Evolutionary conservation across 2,888 invertebrate species (phyloP).

Genomic region (Eustalomyia histrio): DNA sequence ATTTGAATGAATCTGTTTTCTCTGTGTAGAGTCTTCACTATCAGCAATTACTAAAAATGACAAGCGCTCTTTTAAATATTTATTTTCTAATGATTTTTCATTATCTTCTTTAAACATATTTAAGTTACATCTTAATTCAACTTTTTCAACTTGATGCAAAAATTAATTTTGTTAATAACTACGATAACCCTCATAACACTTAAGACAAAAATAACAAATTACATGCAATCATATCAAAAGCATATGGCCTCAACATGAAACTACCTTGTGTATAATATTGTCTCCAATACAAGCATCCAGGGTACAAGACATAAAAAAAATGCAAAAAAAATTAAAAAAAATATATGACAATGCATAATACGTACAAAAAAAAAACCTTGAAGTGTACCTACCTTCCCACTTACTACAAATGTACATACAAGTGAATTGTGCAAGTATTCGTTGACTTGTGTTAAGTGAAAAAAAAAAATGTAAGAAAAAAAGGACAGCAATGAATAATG

Average conservation of each 20-base stretch:
- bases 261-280: constrained; percentile 30
- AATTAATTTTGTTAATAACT: background rate
- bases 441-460: constrained; percentile 21
- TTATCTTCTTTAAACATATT: no score
- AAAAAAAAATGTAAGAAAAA: constrained; percentile 5
- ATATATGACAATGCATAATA: background rate
- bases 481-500: background rate
- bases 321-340: background rate
- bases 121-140: background rate
- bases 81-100: no score
- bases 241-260: constrained; percentile 47
- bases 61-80: no score
- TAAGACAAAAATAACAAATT: constrained; percentile 45
- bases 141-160: background rate
- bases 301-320: constrained; percentile 33
- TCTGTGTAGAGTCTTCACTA: no score
- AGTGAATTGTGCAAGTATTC: background rate
- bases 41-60: no score
- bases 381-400: constrained; percentile 13
- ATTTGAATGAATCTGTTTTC: no score
- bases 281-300: constrained; percentile 45
- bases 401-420: constrained; percentile 9
- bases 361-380: constrained; percentile 50
- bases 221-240: constrained; percentile 54
- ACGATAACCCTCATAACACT: constrained; percentile 22